These are phyloP conservation scores for Diglossa cyanea DNA, from an alignment of 2,797 vertebrate genomes.

Conservation along the genomic window DNA sequence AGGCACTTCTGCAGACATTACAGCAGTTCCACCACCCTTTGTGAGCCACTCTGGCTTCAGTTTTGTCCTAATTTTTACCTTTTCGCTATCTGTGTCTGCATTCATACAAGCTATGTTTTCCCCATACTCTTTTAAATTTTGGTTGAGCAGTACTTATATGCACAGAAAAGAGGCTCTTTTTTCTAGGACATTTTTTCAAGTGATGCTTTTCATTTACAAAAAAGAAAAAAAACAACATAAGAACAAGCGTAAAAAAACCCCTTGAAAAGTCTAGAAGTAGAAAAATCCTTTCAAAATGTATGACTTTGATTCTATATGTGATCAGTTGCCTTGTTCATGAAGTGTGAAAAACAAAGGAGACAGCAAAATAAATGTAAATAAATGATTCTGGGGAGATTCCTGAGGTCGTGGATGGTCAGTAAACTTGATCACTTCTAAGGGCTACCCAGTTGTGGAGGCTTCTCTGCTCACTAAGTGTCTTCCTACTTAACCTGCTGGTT, in stretches of 20 bases:
- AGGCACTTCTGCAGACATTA: background rate
- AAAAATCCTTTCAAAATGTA: background rate
- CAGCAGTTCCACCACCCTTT: background rate
- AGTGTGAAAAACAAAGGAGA: background rate
- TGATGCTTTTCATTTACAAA: background rate
- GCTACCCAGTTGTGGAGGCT: background rate
- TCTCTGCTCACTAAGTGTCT: background rate
- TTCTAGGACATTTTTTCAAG: background rate
- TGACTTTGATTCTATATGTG: background rate
- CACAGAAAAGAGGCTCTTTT: background rate
- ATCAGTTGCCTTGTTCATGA: background rate
- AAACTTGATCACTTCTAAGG: background rate
- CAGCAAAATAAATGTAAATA: background rate
- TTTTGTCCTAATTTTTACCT: background rate
- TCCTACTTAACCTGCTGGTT: background rate
- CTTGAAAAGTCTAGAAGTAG: background rate
- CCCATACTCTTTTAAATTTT: background rate
- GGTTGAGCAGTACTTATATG: background rate
- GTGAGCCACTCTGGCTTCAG: background rate
- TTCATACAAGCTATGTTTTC: background rate
- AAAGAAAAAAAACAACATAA: background rate
- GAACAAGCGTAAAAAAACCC: background rate
- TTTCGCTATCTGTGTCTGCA: background rate
- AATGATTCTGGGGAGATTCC: background rate
- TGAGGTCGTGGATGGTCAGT: background rate